These are phyloP conservation scores for Nymphalis urticae DNA, from an alignment of 2,888 invertebrate species.

Conservation along the genomic window DNA sequence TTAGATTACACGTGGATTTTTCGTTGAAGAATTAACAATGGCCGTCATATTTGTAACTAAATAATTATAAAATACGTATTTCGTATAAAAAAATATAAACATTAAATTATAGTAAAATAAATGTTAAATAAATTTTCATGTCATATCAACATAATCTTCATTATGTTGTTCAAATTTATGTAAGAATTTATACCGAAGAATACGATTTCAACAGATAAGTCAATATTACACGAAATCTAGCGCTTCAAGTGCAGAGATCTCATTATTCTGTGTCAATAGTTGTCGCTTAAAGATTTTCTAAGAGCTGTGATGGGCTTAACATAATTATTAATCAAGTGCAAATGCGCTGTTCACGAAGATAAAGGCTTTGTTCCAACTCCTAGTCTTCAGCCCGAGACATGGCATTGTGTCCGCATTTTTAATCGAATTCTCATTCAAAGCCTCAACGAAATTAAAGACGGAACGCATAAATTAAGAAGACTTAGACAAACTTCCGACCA, in stretches of 20 bases:
- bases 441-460: constrained; percentile 66
- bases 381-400: constrained; percentile 43
- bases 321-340: constrained; percentile 30
- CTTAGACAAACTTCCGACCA: constrained; percentile 64
- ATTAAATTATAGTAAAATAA: too few species aligned
- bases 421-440: constrained; percentile 63
- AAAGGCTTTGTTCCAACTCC: constrained; percentile 52
- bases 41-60: neutral
- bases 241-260: constrained; percentile 1
- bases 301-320: constrained; percentile 17
- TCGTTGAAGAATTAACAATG: neutral
- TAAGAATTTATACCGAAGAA: neutral
- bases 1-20: constrained; percentile 1
- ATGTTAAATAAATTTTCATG: too few species aligned
- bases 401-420: constrained; percentile 66
- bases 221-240: neutral
- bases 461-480: constrained; percentile 73
- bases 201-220: neutral
- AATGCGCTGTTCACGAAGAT: constrained; percentile 41
- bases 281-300: constrained; percentile 13
- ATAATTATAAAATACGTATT: too few species aligned
- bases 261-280: constrained; percentile 9
- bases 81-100: too few species aligned
- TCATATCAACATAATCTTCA: too few species aligned
- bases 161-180: too few species aligned